Evolutionary conservation across 2,888 invertebrate species (phyloP).

Genomic region (Temnothorax unifasciatus): DNA sequence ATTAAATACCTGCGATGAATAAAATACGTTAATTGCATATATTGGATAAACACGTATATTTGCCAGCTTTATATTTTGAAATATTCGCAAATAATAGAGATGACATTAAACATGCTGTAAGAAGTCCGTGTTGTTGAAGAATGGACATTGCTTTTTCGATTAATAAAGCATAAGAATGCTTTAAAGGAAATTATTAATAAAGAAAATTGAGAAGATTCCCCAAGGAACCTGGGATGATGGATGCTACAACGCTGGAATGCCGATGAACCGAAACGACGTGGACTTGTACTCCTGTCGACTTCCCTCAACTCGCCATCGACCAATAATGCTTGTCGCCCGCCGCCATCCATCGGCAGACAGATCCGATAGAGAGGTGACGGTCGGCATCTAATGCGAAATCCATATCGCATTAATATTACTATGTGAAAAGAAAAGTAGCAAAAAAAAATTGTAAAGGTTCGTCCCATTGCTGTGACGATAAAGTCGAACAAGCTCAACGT

Average conservation of each 20-base stretch:
- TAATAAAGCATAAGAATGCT: slow-evolving; percentile 25
- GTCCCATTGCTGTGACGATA: slow-evolving; percentile 24
- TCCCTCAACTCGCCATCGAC: slow-evolving; percentile 56
- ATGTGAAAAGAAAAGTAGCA: slow-evolving; percentile 29
- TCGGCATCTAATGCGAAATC: slow-evolving; percentile 79
- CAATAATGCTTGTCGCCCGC: slow-evolving; percentile 47
- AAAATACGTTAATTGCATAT: background rate
- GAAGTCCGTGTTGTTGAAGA: background rate
- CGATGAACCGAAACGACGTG: slow-evolving; percentile 36
- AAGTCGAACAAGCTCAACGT: slow-evolving; percentile 29
- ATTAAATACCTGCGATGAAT: background rate
- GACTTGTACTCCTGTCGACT: slow-evolving; percentile 46
- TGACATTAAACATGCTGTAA: background rate
- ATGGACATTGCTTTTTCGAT: background rate
- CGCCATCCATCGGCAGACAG: slow-evolving; percentile 50
- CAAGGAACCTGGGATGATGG: slow-evolving; percentile 34
- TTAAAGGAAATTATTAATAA: slow-evolving; percentile 42
- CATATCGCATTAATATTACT: slow-evolving; percentile 74
- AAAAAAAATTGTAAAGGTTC: slow-evolving; percentile 43
- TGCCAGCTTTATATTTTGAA: background rate
- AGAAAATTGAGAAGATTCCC: slow-evolving; percentile 42
- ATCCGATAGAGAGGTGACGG: slow-evolving; percentile 57
- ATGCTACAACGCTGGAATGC: slow-evolving; percentile 34
- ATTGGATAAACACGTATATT: background rate
- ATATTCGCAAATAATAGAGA: background rate